Percentiles rank a stretch among this genome's conserved stretches.
Evolutionary conservation across 2,113 vertebrate genomes (phyloP).

Genomic region (Galeopterus variegatus): DNA sequence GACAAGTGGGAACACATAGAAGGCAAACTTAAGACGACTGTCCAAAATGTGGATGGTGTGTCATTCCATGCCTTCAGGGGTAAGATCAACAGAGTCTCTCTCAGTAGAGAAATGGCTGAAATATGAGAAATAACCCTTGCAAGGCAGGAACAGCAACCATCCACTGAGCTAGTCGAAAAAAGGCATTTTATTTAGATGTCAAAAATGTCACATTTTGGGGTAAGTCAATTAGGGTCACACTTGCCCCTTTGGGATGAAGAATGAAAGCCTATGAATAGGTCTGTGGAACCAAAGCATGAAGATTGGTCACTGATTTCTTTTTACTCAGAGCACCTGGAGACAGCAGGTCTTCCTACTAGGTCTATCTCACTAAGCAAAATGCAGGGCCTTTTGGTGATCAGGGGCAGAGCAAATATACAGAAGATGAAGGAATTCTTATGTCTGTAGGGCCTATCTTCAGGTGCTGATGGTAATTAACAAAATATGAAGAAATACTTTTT

Average conservation of each 20-base stretch:
- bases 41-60: accelerated
- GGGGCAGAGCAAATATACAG: not conserved
- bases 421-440: not conserved
- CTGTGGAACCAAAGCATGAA: not conserved
- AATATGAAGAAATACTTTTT: not conserved
- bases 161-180: not conserved
- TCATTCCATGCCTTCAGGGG: accelerated
- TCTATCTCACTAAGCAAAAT: accelerated
- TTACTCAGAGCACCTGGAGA: not conserved
- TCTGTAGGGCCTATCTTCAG: not conserved
- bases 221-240: not conserved
- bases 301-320: not conserved
- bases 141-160: not conserved
- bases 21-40: not conserved
- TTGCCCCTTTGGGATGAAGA: not conserved
- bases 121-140: not conserved
- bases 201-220: not conserved
- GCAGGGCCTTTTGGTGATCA: not conserved
- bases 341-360: accelerated
- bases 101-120: not conserved
- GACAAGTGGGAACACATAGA: not conserved
- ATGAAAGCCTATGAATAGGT: not conserved
- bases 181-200: not conserved
- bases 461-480: not conserved
- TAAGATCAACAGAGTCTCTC: not conserved